phyloP scores from a whole-genome alignment of 1,140 invertebrate genomes.

The Pinna nobilis region DNA sequence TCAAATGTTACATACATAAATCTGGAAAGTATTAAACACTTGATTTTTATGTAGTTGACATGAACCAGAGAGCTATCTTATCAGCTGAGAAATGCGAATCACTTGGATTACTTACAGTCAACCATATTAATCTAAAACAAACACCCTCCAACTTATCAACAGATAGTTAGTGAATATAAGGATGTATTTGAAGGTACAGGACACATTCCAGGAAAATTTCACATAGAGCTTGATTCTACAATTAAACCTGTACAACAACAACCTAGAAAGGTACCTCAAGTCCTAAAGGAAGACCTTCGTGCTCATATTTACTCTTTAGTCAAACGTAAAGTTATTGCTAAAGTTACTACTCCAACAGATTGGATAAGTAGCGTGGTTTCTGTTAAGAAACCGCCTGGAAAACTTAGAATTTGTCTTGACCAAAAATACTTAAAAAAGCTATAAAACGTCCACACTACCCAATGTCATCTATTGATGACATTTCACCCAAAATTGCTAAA shows the following conservation, averaged over 20 bases:
- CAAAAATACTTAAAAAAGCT: conserved; percentile 38
- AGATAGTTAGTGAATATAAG: neutral
- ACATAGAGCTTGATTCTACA: neutral
- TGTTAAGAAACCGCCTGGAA: conserved; percentile 72
- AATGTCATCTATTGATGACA: conserved; percentile 41
- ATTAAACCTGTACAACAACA: neutral
- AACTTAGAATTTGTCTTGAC: conserved; percentile 47
- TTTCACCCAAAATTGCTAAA: conserved; percentile 50
- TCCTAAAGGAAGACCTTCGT: conserved; percentile 7
- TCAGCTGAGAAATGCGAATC: neutral
- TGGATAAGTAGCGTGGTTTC: conserved; percentile 75
- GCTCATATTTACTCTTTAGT: conserved; percentile 24
- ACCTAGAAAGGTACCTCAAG: neutral
- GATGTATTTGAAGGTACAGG: neutral
- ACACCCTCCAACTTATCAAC: neutral
- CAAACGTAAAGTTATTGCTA: conserved; percentile 35
- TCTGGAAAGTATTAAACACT: neutral
- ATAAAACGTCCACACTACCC: conserved; percentile 39
- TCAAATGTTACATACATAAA: neutral
- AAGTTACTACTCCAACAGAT: conserved; percentile 69
- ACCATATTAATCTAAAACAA: neutral
- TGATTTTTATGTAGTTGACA: conserved; percentile 5
- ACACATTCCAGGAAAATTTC: neutral
- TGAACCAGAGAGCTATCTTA: neutral
- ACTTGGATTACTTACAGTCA: neutral